Evolutionary conservation across 2,797 vertebrate genomes (phyloP).

Genomic region (Cebuella pygmaea): DNA sequence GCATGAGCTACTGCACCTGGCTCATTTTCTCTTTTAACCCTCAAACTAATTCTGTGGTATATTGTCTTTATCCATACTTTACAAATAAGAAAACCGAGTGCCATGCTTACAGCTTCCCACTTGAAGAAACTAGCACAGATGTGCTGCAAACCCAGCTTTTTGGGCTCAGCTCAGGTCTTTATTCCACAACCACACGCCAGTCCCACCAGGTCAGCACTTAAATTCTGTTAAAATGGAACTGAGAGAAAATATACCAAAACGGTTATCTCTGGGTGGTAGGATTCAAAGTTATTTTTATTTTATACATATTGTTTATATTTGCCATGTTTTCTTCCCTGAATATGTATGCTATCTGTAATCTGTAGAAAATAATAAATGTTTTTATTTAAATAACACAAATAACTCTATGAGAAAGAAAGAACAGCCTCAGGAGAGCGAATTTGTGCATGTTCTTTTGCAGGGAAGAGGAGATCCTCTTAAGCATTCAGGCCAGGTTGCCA

Average conservation of each 20-base stretch:
- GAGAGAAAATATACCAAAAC: conserved; percentile 24
- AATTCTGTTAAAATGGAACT: neutral
- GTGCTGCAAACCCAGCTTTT: neutral
- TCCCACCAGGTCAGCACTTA: neutral
- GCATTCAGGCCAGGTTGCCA: neutral
- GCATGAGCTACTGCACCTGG: neutral
- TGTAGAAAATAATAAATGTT: conserved; percentile 1
- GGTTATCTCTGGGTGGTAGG: neutral
- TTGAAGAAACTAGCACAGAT: neutral
- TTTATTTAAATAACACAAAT: conserved; percentile 47
- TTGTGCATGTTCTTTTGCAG: neutral
- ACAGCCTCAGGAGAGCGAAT: neutral
- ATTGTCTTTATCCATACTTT: neutral
- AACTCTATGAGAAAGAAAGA: neutral
- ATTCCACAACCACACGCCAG: neutral
- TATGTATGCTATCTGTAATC: neutral
- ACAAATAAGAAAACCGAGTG: neutral
- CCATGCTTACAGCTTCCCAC: neutral
- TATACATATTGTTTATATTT: neutral
- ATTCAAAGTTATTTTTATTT: conserved; percentile 33
- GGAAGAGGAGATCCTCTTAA: conserved; percentile 9
- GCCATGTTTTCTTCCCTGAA: neutral
- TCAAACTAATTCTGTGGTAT: neutral
- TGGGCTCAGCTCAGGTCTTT: neutral
- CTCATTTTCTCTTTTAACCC: neutral